Conservation (phyloP, 2,888 invertebrate species). For the Heliconius sara region DNA sequence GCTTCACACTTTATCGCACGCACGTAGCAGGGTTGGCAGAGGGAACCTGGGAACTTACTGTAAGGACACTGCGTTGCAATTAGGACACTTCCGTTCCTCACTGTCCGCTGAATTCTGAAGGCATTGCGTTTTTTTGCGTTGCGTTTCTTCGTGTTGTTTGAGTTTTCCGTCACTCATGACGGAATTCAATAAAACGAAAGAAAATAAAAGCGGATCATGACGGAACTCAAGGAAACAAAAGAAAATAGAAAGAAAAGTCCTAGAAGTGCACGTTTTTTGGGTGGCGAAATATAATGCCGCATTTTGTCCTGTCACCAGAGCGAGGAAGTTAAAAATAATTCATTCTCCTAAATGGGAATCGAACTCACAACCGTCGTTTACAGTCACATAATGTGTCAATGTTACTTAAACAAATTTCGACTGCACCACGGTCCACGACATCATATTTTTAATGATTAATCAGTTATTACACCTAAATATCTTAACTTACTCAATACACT, state of each 20-base stretch:
- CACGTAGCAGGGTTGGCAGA: neutral
- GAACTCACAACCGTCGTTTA: neutral
- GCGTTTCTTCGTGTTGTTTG: too few species aligned
- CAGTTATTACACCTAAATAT: neutral
- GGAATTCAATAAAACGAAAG: too few species aligned
- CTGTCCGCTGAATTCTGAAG: too few species aligned
- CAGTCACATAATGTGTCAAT: neutral
- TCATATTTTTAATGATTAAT: neutral
- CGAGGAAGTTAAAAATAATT: neutral
- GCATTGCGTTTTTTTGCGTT: too few species aligned
- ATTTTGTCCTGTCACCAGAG: neutral
- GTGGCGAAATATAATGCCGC: neutral
- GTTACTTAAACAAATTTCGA: neutral
- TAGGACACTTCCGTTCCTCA: too few species aligned
- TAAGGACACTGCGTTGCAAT: neutral
- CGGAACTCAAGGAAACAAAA: too few species aligned
- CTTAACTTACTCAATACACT: neutral
- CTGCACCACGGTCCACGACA: too few species aligned
- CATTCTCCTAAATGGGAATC: neutral
- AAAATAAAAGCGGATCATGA: too few species aligned
- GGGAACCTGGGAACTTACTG: neutral
- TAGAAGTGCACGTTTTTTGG: too few species aligned
- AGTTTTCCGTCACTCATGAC: too few species aligned
- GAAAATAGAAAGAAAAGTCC: too few species aligned
- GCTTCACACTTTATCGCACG: neutral